A percentile compares a stretch with the other conserved stretches of the same genome.
phyloP scores from a whole-genome alignment of 2,797 vertebrate species.

The Smutsia temminckii region DNA sequence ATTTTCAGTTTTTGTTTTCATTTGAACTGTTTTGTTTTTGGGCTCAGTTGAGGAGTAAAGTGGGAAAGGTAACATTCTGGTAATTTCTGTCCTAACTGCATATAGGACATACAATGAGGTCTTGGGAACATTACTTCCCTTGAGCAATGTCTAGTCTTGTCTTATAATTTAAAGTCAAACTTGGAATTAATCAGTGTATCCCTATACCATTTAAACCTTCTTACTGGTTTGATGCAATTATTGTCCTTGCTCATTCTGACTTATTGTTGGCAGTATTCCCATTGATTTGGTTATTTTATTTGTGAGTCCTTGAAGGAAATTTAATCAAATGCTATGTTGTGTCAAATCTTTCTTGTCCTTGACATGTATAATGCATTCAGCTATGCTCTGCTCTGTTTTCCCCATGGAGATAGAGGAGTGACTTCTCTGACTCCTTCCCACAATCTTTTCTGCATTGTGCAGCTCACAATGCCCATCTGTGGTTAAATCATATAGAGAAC shows the following conservation, averaged over 20 bases:
- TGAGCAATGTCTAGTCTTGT: slow-evolving; percentile 8
- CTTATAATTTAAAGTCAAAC: slow-evolving; percentile 42
- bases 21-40: slow-evolving; percentile 20
- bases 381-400: not conserved
- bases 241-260: slow-evolving; percentile 40
- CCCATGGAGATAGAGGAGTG: not conserved
- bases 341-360: slow-evolving; percentile 46
- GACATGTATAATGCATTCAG: slow-evolving; percentile 6
- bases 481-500: slow-evolving; percentile 1
- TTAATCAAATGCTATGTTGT: not conserved
- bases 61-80: slow-evolving; percentile 9
- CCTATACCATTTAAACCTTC: slow-evolving; percentile 24
- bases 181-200: slow-evolving; percentile 16
- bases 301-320: slow-evolving; percentile 10
- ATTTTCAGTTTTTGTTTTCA: slow-evolving; percentile 24
- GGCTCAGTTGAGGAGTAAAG: not conserved
- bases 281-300: slow-evolving; percentile 32
- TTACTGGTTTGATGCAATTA: slow-evolving; percentile 35
- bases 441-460: not conserved
- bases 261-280: not conserved
- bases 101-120: not conserved
- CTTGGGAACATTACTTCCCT: slow-evolving; percentile 10
- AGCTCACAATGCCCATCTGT: not conserved
- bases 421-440: not conserved
- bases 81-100: not conserved